These are phyloP conservation scores for Melanostoma mellinum DNA, from an alignment of 2,888 invertebrate species.

Conservation along the genomic window DNA sequence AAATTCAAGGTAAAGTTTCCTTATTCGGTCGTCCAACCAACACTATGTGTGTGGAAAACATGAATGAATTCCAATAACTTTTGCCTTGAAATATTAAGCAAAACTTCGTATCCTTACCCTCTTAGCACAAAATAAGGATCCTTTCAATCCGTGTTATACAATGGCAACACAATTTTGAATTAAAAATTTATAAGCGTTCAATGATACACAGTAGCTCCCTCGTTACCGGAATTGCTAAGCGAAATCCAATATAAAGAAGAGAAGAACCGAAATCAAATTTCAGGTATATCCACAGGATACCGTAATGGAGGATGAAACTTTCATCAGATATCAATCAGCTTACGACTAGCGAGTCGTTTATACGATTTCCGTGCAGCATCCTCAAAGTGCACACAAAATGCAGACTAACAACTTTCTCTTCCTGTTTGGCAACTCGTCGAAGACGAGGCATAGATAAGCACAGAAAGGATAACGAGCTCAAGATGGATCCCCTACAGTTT, in stretches of 20 bases:
- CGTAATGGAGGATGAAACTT: conserved; percentile 3
- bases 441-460: conserved; percentile 2
- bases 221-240: conserved; percentile 16
- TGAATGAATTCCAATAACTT: not conserved
- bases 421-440: conserved; percentile 19
- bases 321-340: conserved; percentile 62
- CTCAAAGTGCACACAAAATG: conserved; percentile 28
- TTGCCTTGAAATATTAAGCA: not conserved
- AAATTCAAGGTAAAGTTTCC: not conserved
- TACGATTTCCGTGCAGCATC: conserved; percentile 26
- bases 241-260: conserved; percentile 30
- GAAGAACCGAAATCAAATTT: conserved; percentile 28
- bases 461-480: conserved; percentile 29
- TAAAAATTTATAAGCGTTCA: conserved; percentile 36
- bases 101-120: conserved; percentile 10
- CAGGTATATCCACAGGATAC: conserved; percentile 6
- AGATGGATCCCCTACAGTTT: conserved; percentile 10
- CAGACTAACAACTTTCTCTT: conserved; percentile 17
- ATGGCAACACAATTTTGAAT: conserved; percentile 33
- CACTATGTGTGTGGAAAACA: not conserved
- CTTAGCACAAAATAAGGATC: conserved; percentile 23
- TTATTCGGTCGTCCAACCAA: not conserved
- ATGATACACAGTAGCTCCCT: not conserved
- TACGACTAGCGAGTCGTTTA: conserved; percentile 23
- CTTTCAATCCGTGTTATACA: not conserved